phyloP scores from a whole-genome alignment of 2,797 vertebrate genomes.

The Crenuchus spilurus region DNA sequence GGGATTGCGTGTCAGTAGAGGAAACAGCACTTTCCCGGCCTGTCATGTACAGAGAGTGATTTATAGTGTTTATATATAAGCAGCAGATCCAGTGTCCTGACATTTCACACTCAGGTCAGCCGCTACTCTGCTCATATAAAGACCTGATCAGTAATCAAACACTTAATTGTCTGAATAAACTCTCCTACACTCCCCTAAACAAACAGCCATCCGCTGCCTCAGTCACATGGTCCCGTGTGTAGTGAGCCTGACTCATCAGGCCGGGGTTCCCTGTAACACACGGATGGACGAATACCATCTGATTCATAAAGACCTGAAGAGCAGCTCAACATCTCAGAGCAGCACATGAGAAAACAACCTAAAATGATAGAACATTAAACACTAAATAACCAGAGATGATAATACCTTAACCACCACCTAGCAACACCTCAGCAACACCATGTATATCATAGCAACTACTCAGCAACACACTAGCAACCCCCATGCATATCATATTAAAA shows the following conservation, averaged over 20 bases:
- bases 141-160: not conserved
- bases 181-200: not conserved
- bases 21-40: slow-evolving; percentile 25
- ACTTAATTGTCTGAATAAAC: slow-evolving; percentile 1
- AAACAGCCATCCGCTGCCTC: not conserved
- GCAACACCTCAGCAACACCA: too few species aligned
- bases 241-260: not conserved
- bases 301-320: too few species aligned
- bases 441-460: too few species aligned
- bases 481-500: too few species aligned
- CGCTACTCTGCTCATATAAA: not conserved
- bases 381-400: too few species aligned
- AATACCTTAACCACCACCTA: too few species aligned
- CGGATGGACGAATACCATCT: not conserved
- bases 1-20: slow-evolving; percentile 45
- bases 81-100: slow-evolving; percentile 13
- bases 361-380: too few species aligned
- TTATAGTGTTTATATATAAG: slow-evolving; percentile 49
- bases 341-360: too few species aligned
- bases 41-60: slow-evolving; percentile 50
- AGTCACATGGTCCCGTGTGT: not conserved
- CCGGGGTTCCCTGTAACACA: slow-evolving; percentile 2
- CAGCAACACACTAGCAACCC: too few species aligned
- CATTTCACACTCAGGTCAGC: not conserved
- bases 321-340: too few species aligned